Evolutionary conservation across 2,888 invertebrate species (phyloP).

Genomic region (Epirrita christyi): DNA sequence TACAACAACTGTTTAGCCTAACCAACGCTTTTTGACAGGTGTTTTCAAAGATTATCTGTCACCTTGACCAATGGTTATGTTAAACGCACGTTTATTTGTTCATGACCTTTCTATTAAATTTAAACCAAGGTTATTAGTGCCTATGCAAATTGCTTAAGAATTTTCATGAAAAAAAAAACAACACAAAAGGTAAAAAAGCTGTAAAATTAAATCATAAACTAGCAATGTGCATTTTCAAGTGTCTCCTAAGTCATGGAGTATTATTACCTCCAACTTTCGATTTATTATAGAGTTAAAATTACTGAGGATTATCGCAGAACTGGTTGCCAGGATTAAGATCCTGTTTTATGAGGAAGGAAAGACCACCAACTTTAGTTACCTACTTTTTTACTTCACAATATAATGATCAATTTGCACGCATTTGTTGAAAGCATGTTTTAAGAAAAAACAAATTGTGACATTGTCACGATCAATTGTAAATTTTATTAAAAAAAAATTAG

Average conservation of each 20-base stretch:
- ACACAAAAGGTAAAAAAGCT: neutral
- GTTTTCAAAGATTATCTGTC: too few relatives aligned
- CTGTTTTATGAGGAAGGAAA: conserved; percentile 27
- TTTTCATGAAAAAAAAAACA: too few relatives aligned
- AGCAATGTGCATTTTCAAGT: neutral
- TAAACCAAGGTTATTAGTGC: too few relatives aligned
- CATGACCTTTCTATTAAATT: too few relatives aligned
- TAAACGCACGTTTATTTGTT: too few relatives aligned
- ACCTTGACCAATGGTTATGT: too few relatives aligned
- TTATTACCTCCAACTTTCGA: conserved; percentile 21
- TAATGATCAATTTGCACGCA: conserved; percentile 23
- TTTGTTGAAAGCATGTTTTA: neutral
- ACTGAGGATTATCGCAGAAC: conserved; percentile 44
- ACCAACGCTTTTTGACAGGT: too few relatives aligned
- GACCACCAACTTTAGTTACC: neutral
- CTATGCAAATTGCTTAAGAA: too few relatives aligned
- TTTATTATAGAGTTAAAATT: conserved; percentile 46
- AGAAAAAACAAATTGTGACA: neutral
- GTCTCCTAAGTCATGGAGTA: neutral
- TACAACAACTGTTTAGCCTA: too few relatives aligned
- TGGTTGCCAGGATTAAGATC: conserved; percentile 31
- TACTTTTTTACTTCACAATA: conserved; percentile 23
- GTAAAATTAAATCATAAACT: neutral
- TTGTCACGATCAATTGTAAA: neutral
- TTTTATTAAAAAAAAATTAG: neutral